These are phyloP conservation scores for Hesperophylax magnus DNA, from an alignment of 1,140 invertebrate species.

Conservation along the genomic window DNA sequence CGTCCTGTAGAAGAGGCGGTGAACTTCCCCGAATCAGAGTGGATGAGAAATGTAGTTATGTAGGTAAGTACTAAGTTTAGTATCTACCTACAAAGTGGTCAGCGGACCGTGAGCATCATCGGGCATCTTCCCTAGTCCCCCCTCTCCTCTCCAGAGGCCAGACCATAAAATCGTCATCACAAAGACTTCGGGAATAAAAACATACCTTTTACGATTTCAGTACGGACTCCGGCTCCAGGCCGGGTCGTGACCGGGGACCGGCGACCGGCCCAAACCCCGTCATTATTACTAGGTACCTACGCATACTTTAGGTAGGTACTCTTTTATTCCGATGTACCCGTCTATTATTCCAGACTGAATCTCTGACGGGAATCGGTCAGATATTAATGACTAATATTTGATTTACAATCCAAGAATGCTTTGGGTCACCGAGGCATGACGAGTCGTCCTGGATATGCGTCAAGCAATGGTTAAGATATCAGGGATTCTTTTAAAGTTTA, in stretches of 20 bases:
- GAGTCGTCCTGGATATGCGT: slow-evolving; percentile 13
- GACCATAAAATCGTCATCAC: slow-evolving; percentile 4
- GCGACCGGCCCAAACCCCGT: background rate
- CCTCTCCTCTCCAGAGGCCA: background rate
- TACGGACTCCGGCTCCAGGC: background rate
- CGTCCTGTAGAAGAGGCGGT: background rate
- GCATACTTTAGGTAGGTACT: slow-evolving; percentile 3
- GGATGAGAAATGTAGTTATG: background rate
- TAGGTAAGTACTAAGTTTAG: background rate
- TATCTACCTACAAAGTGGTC: too few relatives aligned
- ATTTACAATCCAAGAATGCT: slow-evolving; percentile 31
- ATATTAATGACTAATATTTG: slow-evolving; percentile 33
- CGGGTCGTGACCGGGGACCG: slow-evolving; percentile 11
- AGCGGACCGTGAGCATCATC: background rate
- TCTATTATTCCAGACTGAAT: background rate
- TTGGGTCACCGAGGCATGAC: slow-evolving; percentile 22
- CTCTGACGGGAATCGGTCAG: background rate
- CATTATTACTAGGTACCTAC: background rate
- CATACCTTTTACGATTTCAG: background rate
- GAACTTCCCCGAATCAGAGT: slow-evolving; percentile 13
- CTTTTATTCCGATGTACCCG: slow-evolving; percentile 3
- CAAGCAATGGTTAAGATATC: background rate
- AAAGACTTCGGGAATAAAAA: slow-evolving; percentile 10
- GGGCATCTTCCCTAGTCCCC: background rate
- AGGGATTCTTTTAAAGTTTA: background rate